Base-by-base conservation (phyloP, 2,888 invertebrate species). In the Uropetala carovei region DNA sequence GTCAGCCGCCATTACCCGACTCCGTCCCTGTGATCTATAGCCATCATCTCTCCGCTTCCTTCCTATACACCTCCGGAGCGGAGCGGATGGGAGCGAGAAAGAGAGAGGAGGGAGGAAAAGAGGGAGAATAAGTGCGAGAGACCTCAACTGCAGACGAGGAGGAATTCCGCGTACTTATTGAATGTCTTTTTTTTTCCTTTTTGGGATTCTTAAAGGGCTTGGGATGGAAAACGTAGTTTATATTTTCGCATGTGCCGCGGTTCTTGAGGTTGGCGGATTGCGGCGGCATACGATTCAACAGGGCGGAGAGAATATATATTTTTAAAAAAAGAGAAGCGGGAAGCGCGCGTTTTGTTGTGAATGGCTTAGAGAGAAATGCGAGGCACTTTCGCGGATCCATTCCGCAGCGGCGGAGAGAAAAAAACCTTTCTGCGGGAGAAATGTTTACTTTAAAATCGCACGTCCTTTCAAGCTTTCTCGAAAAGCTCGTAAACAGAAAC, bases 11-110 rank as follows among this genome's bases (percentile, higher is more conserved):
- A n/a, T 64, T 64, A 14, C 64, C 22, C 68, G 22, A 68, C 68
- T 68, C n/a, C 68, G 22, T 68, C 68, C 68, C 68, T 68, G 68
- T 68, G 68, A 68, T 68, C 68, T 68, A 68, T 68, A 68, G 68
- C 68, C 7, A 68, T 68, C 68, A 68, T 68, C 68, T 68, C 68
- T 68, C n/a, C n/a, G 68, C 75, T 75, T 27, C 75, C 75, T 68
- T n/a, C 68, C 68, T n/a, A n/a, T n/a, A n/a, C n/a, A 43, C 43
- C 43, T 43, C 43, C 43, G 68, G 68, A 68, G 68, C 64, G n/a
- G n/a, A n/a, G n/a, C 43, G 43, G 43, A 43, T 43, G 43, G 43
- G 5, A 43, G 43, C 5, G 68, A 68, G 13, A 68, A 68, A 68
- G 43, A 43, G 68, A 68, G 13, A 16, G 18, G 22, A 18, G 68